These are phyloP conservation scores for Thereva nobilitata DNA, from an alignment of 2,888 invertebrate species.

Conservation along the genomic window DNA sequence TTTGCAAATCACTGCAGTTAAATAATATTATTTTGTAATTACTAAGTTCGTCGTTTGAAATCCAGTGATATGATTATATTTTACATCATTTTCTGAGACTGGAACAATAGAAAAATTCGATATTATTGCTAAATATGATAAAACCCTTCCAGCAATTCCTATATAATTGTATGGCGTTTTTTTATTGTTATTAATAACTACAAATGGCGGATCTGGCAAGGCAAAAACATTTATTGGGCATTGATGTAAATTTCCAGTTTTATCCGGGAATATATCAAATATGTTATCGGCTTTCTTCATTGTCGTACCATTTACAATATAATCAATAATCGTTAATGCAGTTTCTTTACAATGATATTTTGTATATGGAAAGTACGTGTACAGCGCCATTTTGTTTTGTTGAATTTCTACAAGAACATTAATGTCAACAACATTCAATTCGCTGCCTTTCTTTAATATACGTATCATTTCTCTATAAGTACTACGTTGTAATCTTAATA, in stretches of 20 bases:
- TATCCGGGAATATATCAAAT: conserved; percentile 18
- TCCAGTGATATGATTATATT: neutral
- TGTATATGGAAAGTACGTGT: conserved; percentile 21
- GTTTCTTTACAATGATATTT: conserved; percentile 6
- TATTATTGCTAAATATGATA: conserved; percentile 22
- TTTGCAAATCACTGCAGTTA: too few species aligned
- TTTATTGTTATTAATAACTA: conserved; percentile 3
- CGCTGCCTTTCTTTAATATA: too few species aligned
- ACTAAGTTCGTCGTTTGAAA: too few species aligned
- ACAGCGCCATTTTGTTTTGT: neutral
- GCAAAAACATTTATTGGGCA: conserved; percentile 26
- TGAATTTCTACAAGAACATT: conserved; percentile 5
- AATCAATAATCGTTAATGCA: neutral
- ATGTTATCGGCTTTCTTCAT: too few species aligned
- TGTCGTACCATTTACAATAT: neutral
- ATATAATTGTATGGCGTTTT: neutral
- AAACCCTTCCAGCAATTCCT: conserved; percentile 35
- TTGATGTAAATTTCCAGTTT: conserved; percentile 25
- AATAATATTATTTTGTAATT: neutral
- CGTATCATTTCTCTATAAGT: too few species aligned
- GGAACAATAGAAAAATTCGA: conserved; percentile 22
- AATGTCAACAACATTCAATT: conserved; percentile 1
- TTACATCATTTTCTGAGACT: neutral
- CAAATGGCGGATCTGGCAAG: conserved; percentile 33
- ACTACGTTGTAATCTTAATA: too few species aligned